A percentile compares a stretch with the other conserved stretches of the same genome.
These are phyloP conservation scores for Scaptomyza graminum DNA, from an alignment of 1,140 invertebrate genomes.

Conservation along the genomic window DNA sequence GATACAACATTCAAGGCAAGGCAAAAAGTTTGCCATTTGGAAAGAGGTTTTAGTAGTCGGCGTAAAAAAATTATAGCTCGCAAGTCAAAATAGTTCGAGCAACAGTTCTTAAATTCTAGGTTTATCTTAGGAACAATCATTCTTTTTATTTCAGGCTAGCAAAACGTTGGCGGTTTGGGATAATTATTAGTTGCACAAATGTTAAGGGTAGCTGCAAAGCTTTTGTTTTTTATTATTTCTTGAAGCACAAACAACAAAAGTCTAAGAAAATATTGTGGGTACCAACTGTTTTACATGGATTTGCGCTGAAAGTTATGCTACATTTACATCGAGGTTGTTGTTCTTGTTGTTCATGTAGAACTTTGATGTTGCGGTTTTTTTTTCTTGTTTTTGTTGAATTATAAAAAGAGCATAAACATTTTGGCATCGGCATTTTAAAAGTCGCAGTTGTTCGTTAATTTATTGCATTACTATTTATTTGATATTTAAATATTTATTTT, in stretches of 20 bases:
- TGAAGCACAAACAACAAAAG: constrained; percentile 59
- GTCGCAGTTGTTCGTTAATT: constrained; percentile 24
- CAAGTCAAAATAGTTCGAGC: constrained; percentile 41
- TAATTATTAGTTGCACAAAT: constrained; percentile 20
- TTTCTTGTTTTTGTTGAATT: constrained; percentile 55
- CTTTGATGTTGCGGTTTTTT: constrained; percentile 22
- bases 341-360: constrained; percentile 34
- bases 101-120: constrained; percentile 28
- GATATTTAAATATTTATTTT: neutral
- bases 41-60: constrained; percentile 34
- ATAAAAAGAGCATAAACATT: constrained; percentile 60
- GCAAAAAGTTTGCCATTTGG: constrained; percentile 1
- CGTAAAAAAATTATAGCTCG: constrained; percentile 22
- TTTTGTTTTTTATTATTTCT: constrained; percentile 22
- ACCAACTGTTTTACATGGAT: constrained; percentile 61
- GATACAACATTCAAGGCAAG: constrained; percentile 66
- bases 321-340: constrained; percentile 16
- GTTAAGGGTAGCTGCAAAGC: constrained; percentile 23
- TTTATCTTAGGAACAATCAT: neutral
- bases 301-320: constrained; percentile 54
- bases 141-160: constrained; percentile 14
- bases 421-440: constrained; percentile 14
- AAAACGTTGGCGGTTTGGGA: neutral
- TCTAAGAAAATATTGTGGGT: constrained; percentile 34
- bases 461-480: constrained; percentile 10